phyloP scores from a whole-genome alignment of 2,797 vertebrate species.

The Spinus olivaceus region DNA sequence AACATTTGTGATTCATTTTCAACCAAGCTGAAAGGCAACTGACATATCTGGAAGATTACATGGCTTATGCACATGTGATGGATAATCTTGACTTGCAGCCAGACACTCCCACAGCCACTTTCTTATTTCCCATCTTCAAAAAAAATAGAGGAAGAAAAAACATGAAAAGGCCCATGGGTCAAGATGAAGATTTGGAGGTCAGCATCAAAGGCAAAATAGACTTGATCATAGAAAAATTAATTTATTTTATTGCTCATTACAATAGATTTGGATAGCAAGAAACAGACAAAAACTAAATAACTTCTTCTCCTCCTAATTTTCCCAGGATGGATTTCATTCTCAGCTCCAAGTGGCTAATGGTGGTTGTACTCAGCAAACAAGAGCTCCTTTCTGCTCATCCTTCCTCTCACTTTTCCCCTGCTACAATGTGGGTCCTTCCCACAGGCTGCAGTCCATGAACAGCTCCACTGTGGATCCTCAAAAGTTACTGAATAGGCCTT shows the following conservation, averaged over 20 bases:
- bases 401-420: neutral
- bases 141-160: neutral
- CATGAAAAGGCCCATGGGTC: neutral
- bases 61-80: accelerated
- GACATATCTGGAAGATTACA: neutral
- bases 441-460: neutral
- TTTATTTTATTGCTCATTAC: neutral
- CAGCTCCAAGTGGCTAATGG: neutral
- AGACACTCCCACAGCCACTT: neutral
- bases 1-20: neutral
- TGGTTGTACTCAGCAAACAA: neutral
- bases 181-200: neutral
- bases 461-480: neutral
- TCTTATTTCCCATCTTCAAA: neutral
- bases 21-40: neutral
- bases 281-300: neutral
- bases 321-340: neutral
- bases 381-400: neutral
- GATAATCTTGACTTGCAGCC: neutral
- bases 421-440: accelerated
- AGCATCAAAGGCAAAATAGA: neutral
- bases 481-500: neutral
- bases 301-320: neutral
- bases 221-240: neutral
- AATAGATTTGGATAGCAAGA: neutral